These are phyloP conservation scores for Drosophila nebulosa DNA, from an alignment of 1,140 invertebrate species.

Conservation along the genomic window DNA sequence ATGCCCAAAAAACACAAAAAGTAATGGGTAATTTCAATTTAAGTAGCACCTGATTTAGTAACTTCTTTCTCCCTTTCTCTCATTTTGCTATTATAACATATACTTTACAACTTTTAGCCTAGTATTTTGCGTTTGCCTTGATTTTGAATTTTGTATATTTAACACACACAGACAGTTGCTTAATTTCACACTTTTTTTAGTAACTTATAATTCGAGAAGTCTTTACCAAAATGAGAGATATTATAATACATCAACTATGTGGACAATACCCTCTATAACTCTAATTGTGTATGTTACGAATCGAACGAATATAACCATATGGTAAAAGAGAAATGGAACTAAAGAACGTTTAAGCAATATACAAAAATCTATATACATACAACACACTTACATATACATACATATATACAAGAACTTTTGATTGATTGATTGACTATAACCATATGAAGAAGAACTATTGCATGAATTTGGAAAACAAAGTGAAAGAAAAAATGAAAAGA, in stretches of 20 bases:
- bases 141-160: constrained; percentile 47
- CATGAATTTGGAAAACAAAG: constrained; percentile 14
- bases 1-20: background rate
- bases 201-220: too few species aligned
- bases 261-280: constrained; percentile 56
- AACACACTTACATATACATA: constrained; percentile 34
- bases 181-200: constrained; percentile 7
- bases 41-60: constrained; percentile 9
- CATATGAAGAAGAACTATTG: constrained; percentile 1
- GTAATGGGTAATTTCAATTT: background rate
- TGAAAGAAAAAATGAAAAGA: background rate
- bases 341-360: constrained; percentile 36
- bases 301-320: constrained; percentile 6
- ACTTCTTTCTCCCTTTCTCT: background rate
- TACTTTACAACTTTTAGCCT: constrained; percentile 1
- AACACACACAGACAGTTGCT: constrained; percentile 4
- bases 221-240: background rate
- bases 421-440: background rate
- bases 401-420: background rate
- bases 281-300: constrained; percentile 32
- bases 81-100: constrained; percentile 19
- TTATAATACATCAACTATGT: constrained; percentile 41
- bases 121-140: constrained; percentile 5
- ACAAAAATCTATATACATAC: constrained; percentile 25
- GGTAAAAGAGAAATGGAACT: background rate